Base-by-base conservation (phyloP, 2,113 vertebrate species). In the Menura novaehollandiae region DNA sequence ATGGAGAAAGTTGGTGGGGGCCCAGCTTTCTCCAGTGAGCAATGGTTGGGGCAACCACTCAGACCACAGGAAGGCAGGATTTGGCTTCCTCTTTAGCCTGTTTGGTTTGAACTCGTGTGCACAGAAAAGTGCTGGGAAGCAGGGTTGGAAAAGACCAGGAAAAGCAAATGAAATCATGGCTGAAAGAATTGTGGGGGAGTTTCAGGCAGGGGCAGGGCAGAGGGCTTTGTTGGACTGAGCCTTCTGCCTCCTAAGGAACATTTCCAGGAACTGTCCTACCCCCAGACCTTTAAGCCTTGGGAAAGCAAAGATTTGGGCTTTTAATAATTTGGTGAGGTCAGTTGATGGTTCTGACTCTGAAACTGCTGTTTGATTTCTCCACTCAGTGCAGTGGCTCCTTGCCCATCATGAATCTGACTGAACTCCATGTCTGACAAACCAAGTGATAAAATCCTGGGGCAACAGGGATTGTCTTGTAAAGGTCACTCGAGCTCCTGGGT, bases 41-140 rank as follows among this genome's bases (percentile, higher is more conserved):
- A 55, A 4, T 15, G 37, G 16, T 22, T 73, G 52, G 27, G 77
- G 46, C 37, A 75, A 46, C n/a, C 64, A 13, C 59, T 72, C 24
- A 41, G 41, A n/a, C 35, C 72, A 47, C 28, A 37, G 55, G 11
- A n/a, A 4, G 3, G 59, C 53, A 56, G 43, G 33, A 27, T 89
- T 23, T 56, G 63, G 16, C 32, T 62, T 56, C 32, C n/a, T 60
- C 32, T 73, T 33, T 26, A 74, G 18, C 37, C 46, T 5, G 0
- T 44, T n/a, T 46, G 33, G 44, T 85, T 68, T 44, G 46, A n/a
- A 22, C 22, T 73, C 6, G 0, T 0, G 0, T 84, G 21, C 39
- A 30, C 68, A 69, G 63, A 23, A 41, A 19, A 43, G 30, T 59
- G 13, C 72, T 55, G 71, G 66, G 52, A 82, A 59, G 26, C 12